Evolutionary conservation across 2,888 invertebrate genomes (phyloP).

Genomic region (Diaphora mendica): DNA sequence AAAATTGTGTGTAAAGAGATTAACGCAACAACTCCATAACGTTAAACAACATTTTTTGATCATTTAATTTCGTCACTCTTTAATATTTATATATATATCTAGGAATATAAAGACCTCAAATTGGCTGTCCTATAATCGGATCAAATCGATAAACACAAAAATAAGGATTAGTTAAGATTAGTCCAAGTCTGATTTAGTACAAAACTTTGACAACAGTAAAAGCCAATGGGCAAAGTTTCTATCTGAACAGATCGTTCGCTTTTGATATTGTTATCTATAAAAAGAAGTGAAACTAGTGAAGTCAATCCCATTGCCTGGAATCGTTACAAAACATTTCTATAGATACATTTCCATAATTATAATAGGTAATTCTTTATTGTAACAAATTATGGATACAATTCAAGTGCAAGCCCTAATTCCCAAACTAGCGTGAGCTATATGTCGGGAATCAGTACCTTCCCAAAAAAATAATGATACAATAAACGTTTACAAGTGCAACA

Average conservation of each 20-base stretch:
- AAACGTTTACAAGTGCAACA: too few species aligned
- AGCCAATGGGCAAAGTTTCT: conserved; percentile 71
- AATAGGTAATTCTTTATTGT: too few species aligned
- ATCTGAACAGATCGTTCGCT: conserved; percentile 67
- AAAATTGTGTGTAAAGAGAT: not conserved
- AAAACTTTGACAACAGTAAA: conserved; percentile 69
- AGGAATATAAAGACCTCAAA: not conserved
- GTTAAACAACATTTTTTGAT: too few species aligned
- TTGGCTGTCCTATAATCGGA: conserved; percentile 10
- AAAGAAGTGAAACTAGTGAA: conserved; percentile 50
- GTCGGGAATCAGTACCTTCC: too few species aligned
- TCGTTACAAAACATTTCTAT: not conserved
- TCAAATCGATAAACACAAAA: conserved; percentile 40
- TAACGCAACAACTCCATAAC: not conserved
- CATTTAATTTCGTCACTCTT: not conserved
- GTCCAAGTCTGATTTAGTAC: conserved; percentile 67
- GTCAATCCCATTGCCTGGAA: not conserved
- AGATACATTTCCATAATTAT: not conserved
- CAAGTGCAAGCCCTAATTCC: too few species aligned
- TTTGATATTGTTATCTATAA: conserved; percentile 60
- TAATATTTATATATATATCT: not conserved
- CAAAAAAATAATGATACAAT: too few species aligned
- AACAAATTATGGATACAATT: too few species aligned
- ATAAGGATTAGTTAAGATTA: conserved; percentile 51
- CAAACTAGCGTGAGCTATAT: too few species aligned